Percentiles rank a stretch among this genome's conserved stretches.
These are phyloP conservation scores for Orthosia cruda DNA, from an alignment of 2,888 invertebrate genomes.

Conservation along the genomic window DNA sequence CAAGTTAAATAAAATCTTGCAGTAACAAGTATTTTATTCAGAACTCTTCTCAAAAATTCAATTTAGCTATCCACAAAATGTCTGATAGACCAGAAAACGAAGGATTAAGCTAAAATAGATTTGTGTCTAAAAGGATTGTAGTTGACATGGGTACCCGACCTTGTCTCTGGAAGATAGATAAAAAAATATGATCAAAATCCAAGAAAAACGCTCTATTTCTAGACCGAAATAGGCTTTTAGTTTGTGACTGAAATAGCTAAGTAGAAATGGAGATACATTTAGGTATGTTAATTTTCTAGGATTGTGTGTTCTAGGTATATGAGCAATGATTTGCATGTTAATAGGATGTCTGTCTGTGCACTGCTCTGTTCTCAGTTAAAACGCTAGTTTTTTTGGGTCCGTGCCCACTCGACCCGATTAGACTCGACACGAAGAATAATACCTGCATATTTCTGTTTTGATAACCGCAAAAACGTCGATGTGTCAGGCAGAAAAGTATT, in stretches of 20 bases:
- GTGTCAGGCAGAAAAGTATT: no score
- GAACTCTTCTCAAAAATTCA: slow-evolving; percentile 19
- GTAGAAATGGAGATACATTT: background rate
- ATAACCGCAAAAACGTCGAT: no score
- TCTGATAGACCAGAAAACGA: slow-evolving; percentile 15
- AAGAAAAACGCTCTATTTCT: background rate
- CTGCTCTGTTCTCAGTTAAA: background rate
- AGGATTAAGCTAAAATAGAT: slow-evolving; percentile 26
- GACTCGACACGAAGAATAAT: no score
- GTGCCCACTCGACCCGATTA: no score
- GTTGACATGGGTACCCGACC: slow-evolving; percentile 25
- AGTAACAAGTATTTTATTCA: background rate
- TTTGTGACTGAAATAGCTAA: slow-evolving; percentile 16
- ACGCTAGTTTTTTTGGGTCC: no score
- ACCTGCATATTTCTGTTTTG: no score
- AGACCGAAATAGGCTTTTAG: background rate
- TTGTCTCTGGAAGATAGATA: slow-evolving; percentile 6
- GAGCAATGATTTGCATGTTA: background rate
- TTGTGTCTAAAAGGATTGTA: slow-evolving; percentile 29
- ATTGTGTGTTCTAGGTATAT: background rate
- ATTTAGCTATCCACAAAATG: background rate
- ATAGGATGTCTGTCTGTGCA: background rate
- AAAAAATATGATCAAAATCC: slow-evolving; percentile 23
- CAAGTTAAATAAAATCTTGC: no score
- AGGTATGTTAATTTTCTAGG: background rate